phyloP scores from a whole-genome alignment of 2,888 invertebrate genomes.

The Ashinkailepas kermadecensis region DNA sequence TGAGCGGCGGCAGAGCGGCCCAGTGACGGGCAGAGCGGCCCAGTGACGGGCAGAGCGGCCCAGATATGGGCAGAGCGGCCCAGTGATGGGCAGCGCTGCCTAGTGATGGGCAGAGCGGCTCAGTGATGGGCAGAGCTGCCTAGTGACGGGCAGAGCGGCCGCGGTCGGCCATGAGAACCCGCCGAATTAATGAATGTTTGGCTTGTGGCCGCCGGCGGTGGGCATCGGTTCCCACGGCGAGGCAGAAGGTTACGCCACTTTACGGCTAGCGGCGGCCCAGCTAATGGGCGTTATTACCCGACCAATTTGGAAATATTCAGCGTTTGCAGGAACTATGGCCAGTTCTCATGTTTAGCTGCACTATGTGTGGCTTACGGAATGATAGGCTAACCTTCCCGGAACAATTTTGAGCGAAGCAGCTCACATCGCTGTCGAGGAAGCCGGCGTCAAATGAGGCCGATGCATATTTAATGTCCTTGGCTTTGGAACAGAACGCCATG shows the following conservation, averaged over 20 bases:
- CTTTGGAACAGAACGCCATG: no score
- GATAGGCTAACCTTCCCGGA: not conserved
- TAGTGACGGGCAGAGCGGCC: not conserved
- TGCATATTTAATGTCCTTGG: not conserved
- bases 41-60: no score
- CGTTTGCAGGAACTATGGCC: slow-evolving; percentile 12
- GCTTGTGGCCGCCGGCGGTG: not conserved
- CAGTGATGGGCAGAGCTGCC: not conserved
- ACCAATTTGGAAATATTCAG: slow-evolving; percentile 21
- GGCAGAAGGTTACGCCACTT: slow-evolving; percentile 21
- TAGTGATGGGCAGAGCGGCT: not conserved
- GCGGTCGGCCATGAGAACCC: slow-evolving; percentile 25
- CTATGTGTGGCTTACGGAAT: slow-evolving; percentile 16
- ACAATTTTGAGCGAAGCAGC: not conserved
- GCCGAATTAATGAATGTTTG: slow-evolving; percentile 18
- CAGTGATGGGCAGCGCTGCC: not conserved
- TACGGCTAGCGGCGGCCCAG: not conserved
- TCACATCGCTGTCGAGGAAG: slow-evolving; percentile 1
- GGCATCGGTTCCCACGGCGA: slow-evolving; percentile 15
- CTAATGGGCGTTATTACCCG: slow-evolving; percentile 20
- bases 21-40: no score
- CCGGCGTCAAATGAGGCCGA: not conserved
- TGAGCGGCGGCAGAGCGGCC: no score
- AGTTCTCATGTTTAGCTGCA: slow-evolving; percentile 4
- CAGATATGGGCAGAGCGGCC: no score